Evolutionary conservation across 2,797 vertebrate species (phyloP).

Genomic region (Euthynnus affinis): DNA sequence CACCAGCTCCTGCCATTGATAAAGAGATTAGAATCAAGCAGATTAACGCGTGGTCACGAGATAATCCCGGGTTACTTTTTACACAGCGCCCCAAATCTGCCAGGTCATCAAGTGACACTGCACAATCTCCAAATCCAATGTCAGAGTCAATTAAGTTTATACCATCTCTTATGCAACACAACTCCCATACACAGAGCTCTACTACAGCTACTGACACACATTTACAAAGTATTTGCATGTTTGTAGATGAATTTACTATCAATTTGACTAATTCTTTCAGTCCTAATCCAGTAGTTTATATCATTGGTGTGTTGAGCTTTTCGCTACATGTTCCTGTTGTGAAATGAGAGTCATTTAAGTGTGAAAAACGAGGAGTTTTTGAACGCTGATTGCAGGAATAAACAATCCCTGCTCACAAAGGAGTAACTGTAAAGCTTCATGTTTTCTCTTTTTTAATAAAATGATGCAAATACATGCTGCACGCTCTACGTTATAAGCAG

Average conservation of each 20-base stretch:
- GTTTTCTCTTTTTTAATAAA: too few species aligned
- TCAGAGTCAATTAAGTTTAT: conserved; percentile 23
- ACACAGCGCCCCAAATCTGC: conserved; percentile 62
- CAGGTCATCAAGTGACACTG: conserved; percentile 70
- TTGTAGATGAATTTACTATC: too few species aligned
- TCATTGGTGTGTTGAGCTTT: too few species aligned
- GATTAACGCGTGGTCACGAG: conserved; percentile 73
- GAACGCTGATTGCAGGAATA: not conserved
- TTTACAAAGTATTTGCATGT: not conserved
- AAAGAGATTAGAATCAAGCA: conserved; percentile 74
- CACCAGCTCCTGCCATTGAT: conserved; percentile 40
- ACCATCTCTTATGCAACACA: not conserved
- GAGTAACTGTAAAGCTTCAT: not conserved
- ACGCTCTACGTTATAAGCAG: too few species aligned
- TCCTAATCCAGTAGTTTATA: too few species aligned
- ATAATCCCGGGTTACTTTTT: conserved; percentile 64
- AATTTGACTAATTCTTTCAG: too few species aligned
- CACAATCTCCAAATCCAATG: conserved; percentile 8
- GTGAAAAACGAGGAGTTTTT: too few species aligned
- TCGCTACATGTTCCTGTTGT: not conserved
- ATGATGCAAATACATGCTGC: not conserved
- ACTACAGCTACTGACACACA: not conserved
- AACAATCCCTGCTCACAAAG: not conserved
- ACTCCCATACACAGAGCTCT: not conserved
- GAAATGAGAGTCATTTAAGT: too few species aligned